A percentile compares a stretch with the other conserved stretches of the same genome.
phyloP scores from a whole-genome alignment of 1,140 invertebrate species.

The Temnothorax longispinosus region DNA sequence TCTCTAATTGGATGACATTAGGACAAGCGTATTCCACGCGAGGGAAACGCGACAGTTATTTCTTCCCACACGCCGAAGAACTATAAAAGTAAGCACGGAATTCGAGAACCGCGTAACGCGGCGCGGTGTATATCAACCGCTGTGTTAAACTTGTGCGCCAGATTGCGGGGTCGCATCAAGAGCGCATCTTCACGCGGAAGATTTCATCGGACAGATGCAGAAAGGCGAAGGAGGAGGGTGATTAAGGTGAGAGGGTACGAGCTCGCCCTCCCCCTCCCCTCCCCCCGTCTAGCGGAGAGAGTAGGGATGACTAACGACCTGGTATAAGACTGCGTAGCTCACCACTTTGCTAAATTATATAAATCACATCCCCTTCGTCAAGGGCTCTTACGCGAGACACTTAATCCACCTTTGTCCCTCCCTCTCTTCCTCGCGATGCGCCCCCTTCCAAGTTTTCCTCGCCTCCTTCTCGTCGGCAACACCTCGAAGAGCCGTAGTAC shows the following conservation, averaged over 20 bases:
- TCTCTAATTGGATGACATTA: constrained; percentile 73
- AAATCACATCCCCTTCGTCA: constrained; percentile 82
- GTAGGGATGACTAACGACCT: constrained; percentile 73
- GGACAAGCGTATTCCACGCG: neutral
- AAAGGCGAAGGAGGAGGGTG: constrained; percentile 47
- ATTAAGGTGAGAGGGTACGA: constrained; percentile 52
- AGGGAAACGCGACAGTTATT: neutral
- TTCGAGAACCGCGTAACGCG: neutral
- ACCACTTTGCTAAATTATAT: constrained; percentile 85
- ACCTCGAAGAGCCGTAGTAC: constrained; percentile 66
- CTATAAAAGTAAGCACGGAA: neutral
- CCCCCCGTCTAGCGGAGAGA: neutral
- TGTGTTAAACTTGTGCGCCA: neutral
- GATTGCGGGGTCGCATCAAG: neutral
- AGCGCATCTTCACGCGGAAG: constrained; percentile 20
- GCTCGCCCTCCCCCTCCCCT: neutral
- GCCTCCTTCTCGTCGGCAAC: constrained; percentile 51
- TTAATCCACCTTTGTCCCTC: constrained; percentile 76
- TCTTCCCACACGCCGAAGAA: neutral
- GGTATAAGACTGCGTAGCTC: constrained; percentile 75
- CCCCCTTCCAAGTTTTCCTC: constrained; percentile 11
- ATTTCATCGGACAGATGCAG: constrained; percentile 56
- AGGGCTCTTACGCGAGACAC: constrained; percentile 77
- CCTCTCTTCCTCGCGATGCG: constrained; percentile 4
- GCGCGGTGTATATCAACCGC: neutral